phyloP scores from a whole-genome alignment of 2,888 invertebrate genomes.

The Aphrophora alni region DNA sequence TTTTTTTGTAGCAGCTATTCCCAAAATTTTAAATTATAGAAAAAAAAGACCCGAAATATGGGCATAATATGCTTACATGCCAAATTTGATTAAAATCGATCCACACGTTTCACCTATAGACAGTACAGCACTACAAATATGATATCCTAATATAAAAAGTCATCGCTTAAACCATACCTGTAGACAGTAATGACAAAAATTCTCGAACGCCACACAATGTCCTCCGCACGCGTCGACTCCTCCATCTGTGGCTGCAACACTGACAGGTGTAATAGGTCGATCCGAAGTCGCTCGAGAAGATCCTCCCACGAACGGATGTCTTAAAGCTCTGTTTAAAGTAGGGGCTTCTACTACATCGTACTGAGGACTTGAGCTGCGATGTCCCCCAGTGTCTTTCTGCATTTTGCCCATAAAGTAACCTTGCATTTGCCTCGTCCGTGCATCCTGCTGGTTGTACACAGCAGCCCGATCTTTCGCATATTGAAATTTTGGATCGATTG shows the following conservation, averaged over 20 bases:
- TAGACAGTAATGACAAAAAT: slow-evolving; percentile 73
- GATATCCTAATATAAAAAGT: too few relatives aligned
- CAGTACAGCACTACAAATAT: too few relatives aligned
- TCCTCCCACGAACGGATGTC: not conserved
- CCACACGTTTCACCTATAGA: too few relatives aligned
- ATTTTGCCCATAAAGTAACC: not conserved
- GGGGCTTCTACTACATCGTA: slow-evolving; percentile 29
- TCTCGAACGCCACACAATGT: slow-evolving; percentile 73
- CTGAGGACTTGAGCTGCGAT: slow-evolving; percentile 27
- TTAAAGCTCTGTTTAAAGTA: not conserved
- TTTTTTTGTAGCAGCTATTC: too few relatives aligned
- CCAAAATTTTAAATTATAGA: too few relatives aligned
- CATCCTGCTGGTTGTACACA: not conserved
- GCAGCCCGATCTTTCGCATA: not conserved
- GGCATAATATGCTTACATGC: too few relatives aligned
- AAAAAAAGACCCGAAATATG: too few relatives aligned
- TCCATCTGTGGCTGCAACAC: slow-evolving; percentile 59
- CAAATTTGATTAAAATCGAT: too few relatives aligned
- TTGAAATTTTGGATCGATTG: too few relatives aligned
- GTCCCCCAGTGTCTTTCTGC: not conserved
- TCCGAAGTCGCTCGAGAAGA: slow-evolving; percentile 34
- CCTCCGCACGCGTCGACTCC: slow-evolving; percentile 72
- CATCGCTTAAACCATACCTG: slow-evolving; percentile 63
- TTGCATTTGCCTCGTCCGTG: not conserved
- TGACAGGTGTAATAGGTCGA: slow-evolving; percentile 55